Evolutionary conservation across 1,140 invertebrate species (phyloP).

Genomic region (Drosophila sulfurigaster): DNA sequence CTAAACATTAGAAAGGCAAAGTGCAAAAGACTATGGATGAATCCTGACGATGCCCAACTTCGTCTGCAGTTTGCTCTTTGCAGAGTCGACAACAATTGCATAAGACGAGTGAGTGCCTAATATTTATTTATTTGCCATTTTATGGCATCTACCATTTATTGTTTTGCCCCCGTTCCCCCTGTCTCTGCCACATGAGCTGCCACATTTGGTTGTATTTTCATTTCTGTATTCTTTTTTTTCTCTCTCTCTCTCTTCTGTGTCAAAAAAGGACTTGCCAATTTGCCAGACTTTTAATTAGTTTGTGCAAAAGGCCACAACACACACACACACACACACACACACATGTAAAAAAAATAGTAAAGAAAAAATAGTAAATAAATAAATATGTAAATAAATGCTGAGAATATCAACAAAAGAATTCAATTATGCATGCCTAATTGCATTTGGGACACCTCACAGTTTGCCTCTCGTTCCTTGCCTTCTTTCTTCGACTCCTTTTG

Average conservation of each 20-base stretch:
- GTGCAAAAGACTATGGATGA: background rate
- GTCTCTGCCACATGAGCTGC: background rate
- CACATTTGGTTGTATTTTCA: slow-evolving; percentile 53
- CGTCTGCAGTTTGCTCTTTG: slow-evolving; percentile 21
- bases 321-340: slow-evolving; percentile 7
- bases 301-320: slow-evolving; percentile 44
- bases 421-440: slow-evolving; percentile 71
- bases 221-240: background rate
- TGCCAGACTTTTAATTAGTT: slow-evolving; percentile 73
- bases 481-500: background rate
- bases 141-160: slow-evolving; percentile 26
- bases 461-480: background rate
- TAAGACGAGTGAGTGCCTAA: slow-evolving; percentile 61
- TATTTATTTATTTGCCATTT: slow-evolving; percentile 74
- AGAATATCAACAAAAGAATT: slow-evolving; percentile 50
- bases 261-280: slow-evolving; percentile 24
- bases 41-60: background rate
- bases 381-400: slow-evolving; percentile 38
- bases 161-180: slow-evolving; percentile 3
- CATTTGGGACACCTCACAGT: slow-evolving; percentile 21
- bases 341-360: slow-evolving; percentile 6
- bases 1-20: slow-evolving; percentile 3
- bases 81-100: slow-evolving; percentile 56
- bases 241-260: background rate
- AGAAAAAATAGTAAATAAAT: slow-evolving; percentile 25